Percentiles rank a stretch among this genome's conserved stretches.
phyloP scores from a whole-genome alignment of 2,888 invertebrate genomes.

The Lasioglossum oenotherae region DNA sequence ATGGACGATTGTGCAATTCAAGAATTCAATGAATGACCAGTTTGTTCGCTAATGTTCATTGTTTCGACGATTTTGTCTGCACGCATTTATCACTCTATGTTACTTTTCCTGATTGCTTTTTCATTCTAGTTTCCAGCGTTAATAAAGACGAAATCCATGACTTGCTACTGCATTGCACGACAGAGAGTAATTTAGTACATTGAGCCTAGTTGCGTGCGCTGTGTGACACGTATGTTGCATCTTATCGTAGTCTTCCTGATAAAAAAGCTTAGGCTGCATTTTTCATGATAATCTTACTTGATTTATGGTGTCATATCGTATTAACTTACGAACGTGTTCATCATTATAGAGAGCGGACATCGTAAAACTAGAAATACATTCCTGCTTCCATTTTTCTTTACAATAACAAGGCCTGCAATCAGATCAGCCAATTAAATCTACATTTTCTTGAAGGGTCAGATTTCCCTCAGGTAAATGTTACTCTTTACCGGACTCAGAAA shows the following conservation, averaged over 20 bases:
- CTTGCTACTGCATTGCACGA: slow-evolving; percentile 19
- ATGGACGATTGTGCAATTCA: neutral
- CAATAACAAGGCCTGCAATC: neutral
- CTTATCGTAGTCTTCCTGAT: slow-evolving; percentile 28
- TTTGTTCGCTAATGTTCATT: neutral
- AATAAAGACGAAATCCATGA: slow-evolving; percentile 18
- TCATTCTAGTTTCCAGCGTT: slow-evolving; percentile 10
- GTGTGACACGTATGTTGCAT: slow-evolving; percentile 16
- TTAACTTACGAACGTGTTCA: slow-evolving; percentile 4
- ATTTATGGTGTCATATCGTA: slow-evolving; percentile 13
- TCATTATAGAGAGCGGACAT: neutral
- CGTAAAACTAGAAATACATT: neutral
- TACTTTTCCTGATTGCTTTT: slow-evolving; percentile 12
- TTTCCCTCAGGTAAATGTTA: neutral
- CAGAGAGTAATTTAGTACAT: slow-evolving; percentile 20
- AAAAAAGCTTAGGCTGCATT: slow-evolving; percentile 10
- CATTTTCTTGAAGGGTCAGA: neutral
- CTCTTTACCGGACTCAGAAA: too few species aligned
- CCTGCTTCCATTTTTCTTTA: neutral
- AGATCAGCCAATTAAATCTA: neutral
- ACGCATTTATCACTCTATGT: neutral
- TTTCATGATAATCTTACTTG: slow-evolving; percentile 18
- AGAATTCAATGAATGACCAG: neutral
- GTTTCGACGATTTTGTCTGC: neutral
- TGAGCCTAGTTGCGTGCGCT: slow-evolving; percentile 31